Conservation (phyloP, 1,140 invertebrate genomes). For the Papilio helenus region DNA sequence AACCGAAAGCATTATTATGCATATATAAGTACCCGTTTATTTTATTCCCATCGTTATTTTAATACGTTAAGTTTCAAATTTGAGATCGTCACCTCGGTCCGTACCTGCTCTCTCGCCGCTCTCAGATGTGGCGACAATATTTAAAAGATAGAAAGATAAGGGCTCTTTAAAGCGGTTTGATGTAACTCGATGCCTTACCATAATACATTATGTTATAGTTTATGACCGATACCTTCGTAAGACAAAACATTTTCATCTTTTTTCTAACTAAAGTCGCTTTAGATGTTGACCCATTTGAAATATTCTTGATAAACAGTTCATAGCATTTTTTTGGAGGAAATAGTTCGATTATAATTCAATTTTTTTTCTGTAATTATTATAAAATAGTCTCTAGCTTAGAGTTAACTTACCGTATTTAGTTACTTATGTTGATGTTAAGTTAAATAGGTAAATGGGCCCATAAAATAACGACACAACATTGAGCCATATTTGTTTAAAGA, state of each 20-base stretch:
- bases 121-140: conserved; percentile 72
- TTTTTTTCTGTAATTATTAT: neutral
- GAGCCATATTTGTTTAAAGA: neutral
- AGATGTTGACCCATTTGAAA: neutral
- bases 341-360: neutral
- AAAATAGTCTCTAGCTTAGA: neutral
- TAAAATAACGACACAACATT: neutral
- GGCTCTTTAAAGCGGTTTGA: conserved; percentile 68
- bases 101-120: conserved; percentile 58
- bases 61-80: conserved; percentile 67
- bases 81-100: conserved; percentile 69
- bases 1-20: conserved; percentile 77
- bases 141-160: conserved; percentile 75
- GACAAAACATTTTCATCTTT: conserved; percentile 37
- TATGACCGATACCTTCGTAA: conserved; percentile 53
- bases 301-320: neutral
- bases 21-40: conserved; percentile 78
- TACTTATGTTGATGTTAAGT: neutral
- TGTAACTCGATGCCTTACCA: conserved; percentile 74
- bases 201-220: conserved; percentile 68
- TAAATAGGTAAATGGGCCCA: neutral
- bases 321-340: neutral
- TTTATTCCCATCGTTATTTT: conserved; percentile 77
- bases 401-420: neutral
- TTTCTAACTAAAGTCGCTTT: conserved; percentile 17